Conservation (phyloP, 1,140 invertebrate genomes). For the Aphis craccivora region DNA sequence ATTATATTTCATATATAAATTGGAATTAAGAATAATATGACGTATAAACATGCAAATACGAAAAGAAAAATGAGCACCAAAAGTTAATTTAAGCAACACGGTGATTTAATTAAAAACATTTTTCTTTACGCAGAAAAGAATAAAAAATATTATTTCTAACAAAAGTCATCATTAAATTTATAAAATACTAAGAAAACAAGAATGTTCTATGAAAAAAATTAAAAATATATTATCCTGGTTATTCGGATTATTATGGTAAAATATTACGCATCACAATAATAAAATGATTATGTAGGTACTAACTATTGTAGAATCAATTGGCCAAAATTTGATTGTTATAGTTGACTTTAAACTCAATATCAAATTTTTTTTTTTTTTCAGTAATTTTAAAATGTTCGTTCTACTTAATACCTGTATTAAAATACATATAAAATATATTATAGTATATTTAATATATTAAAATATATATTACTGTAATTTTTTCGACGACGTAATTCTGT, state of each 20-base stretch:
- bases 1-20: not conserved
- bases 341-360: not conserved
- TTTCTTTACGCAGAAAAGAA: not conserved
- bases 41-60: not conserved
- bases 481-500: not conserved
- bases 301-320: not conserved
- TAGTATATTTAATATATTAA: too few relatives aligned
- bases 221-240: not conserved
- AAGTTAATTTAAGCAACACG: not conserved
- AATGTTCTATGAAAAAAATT: not conserved
- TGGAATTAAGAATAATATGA: conserved; percentile 9
- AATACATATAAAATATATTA: not conserved
- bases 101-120: not conserved
- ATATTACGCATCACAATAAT: not conserved
- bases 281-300: not conserved
- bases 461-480: not conserved
- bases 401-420: not conserved
- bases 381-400: not conserved
- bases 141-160: not conserved
- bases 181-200: not conserved
- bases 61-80: not conserved
- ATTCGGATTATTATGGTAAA: not conserved
- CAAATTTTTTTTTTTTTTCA: not conserved
- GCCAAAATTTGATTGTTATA: not conserved
- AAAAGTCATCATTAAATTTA: conserved; percentile 3